phyloP scores from a whole-genome alignment of 35 echinoderm and acorn worm species.

The Diadema setosum region DNA sequence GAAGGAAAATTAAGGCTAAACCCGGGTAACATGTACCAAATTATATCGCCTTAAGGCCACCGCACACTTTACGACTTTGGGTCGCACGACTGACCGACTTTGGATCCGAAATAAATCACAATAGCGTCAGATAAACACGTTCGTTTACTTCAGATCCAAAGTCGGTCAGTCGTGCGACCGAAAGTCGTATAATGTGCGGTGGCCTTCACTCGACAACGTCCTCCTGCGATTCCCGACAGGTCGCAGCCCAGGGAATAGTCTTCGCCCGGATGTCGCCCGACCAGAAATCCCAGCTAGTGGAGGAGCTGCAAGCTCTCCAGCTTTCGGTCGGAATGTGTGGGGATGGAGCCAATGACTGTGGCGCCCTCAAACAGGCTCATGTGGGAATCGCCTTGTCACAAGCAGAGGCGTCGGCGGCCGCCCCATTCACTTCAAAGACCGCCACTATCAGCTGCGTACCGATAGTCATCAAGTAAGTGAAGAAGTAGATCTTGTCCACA shows the following conservation, averaged over 20 bases:
- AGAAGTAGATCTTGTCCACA: no score
- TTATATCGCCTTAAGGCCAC: no score
- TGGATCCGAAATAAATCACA: no score
- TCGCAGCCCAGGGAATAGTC: conserved; percentile 35
- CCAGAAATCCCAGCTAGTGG: conserved; percentile 65
- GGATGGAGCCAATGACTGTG: conserved; percentile 94
- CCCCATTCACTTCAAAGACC: conserved; percentile 92
- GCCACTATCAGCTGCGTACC: conserved; percentile 86
- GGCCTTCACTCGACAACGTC: no score
- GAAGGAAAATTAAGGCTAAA: no score
- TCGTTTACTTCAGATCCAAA: no score
- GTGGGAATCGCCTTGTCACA: conserved; percentile 80
- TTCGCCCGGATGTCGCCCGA: conserved; percentile 82
- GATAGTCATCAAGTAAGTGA: conserved; percentile 59
- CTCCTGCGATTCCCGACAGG: neutral
- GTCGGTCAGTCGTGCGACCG: no score
- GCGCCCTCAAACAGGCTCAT: conserved; percentile 87
- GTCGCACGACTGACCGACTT: no score
- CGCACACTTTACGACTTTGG: no score
- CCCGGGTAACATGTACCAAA: neutral
- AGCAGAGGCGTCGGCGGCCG: conserved; percentile 84
- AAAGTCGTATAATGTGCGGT: no score
- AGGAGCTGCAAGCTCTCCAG: conserved; percentile 29
- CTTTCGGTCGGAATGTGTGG: conserved; percentile 86
- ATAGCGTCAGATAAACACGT: no score